A percentile compares a stretch with the other conserved stretches of the same genome.
Conservation (phyloP, 2,113 vertebrate species). For the Myanophis thanlyinensis region DNA sequence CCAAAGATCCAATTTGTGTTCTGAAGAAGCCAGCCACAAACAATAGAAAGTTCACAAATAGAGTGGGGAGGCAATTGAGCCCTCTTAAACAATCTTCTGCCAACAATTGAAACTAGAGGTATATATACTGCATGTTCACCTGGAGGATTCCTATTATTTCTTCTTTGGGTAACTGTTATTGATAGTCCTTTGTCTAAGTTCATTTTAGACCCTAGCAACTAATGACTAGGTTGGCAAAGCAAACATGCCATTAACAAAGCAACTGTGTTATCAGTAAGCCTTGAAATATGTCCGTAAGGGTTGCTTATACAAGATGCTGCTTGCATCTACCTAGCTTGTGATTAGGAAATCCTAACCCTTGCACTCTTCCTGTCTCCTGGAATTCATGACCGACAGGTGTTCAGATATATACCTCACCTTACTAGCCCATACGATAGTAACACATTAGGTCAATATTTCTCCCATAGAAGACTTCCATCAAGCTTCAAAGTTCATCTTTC, state of each 20-base stretch:
- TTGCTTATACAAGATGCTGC: slow-evolving; percentile 30
- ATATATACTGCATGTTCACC: background rate
- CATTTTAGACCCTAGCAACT: background rate
- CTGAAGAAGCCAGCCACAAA: background rate
- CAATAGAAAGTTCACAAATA: background rate
- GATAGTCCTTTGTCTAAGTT: background rate
- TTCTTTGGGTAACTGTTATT: background rate
- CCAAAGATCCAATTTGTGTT: background rate
- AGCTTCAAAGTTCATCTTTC: background rate
- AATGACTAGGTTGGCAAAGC: background rate
- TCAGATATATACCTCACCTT: slow-evolving; percentile 8
- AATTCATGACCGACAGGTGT: slow-evolving; percentile 51
- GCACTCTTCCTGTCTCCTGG: slow-evolving; percentile 10
- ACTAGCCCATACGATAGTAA: background rate
- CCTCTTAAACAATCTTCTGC: background rate
- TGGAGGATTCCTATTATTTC: background rate
- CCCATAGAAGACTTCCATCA: background rate
- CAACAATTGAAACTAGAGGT: background rate
- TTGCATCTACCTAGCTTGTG: slow-evolving; percentile 37
- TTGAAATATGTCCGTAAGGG: slow-evolving; percentile 9
- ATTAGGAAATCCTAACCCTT: slow-evolving; percentile 32
- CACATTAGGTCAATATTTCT: background rate
- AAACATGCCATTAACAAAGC: background rate
- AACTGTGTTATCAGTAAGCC: slow-evolving; percentile 17
- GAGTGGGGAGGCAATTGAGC: background rate